phyloP scores from a whole-genome alignment of 2,113 vertebrate species.

The Menidia beryllina region DNA sequence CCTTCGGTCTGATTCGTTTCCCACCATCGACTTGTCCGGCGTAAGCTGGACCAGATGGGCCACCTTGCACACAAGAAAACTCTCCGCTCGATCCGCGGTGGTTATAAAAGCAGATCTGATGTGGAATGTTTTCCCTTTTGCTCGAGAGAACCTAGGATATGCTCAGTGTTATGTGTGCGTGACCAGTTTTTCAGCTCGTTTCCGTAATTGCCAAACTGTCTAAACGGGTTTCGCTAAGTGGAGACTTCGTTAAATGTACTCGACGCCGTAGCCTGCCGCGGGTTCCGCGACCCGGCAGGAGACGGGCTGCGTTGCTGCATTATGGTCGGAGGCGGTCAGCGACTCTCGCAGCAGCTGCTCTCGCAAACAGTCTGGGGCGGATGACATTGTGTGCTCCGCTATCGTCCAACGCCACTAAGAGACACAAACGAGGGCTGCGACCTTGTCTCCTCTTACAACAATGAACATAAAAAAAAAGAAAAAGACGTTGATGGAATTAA shows the following conservation, averaged over 20 bases:
- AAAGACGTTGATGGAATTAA: slow-evolving; percentile 13
- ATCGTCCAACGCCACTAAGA: slow-evolving; percentile 24
- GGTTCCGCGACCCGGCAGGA: neutral
- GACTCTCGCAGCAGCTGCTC: slow-evolving; percentile 49
- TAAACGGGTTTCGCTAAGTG: neutral
- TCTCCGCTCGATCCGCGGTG: slow-evolving; percentile 36
- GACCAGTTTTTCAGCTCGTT: slow-evolving; percentile 50
- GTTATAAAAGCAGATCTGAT: slow-evolving; percentile 23
- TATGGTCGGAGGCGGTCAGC: slow-evolving; percentile 49
- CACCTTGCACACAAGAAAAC: slow-evolving; percentile 22
- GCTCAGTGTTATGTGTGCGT: slow-evolving; percentile 29
- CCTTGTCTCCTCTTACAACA: slow-evolving; percentile 57
- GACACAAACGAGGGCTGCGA: slow-evolving; percentile 50
- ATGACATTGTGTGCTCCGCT: slow-evolving; percentile 67
- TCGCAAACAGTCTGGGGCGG: slow-evolving; percentile 68
- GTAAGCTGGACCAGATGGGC: slow-evolving; percentile 31
- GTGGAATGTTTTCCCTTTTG: slow-evolving; percentile 35
- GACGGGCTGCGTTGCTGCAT: slow-evolving; percentile 6
- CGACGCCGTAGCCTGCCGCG: slow-evolving; percentile 25
- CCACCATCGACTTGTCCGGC: slow-evolving; percentile 46
- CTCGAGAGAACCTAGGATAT: slow-evolving; percentile 9
- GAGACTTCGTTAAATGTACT: slow-evolving; percentile 55
- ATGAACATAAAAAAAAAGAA: slow-evolving; percentile 25
- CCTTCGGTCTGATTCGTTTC: slow-evolving; percentile 17
- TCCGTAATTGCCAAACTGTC: slow-evolving; percentile 32